Evolutionary conservation across 1,140 invertebrate genomes (phyloP).

Genomic region (Ostrea denselamellosa): DNA sequence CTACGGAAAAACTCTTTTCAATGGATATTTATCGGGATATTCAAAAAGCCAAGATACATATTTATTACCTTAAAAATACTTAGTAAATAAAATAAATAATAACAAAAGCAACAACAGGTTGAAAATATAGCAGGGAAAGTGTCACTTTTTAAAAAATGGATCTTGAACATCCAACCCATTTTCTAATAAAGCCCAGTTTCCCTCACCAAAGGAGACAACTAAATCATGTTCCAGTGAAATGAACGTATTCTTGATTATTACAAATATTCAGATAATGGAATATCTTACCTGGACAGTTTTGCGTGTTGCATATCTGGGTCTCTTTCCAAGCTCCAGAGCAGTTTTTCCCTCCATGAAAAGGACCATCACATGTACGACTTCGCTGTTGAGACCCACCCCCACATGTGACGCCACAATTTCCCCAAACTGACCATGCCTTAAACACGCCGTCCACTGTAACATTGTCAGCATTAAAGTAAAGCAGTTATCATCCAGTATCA

Average conservation of each 20-base stretch:
- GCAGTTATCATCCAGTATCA: no score
- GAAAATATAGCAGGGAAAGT: no score
- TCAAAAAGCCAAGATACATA: no score
- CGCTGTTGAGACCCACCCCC: slow-evolving; percentile 88
- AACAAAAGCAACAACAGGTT: no score
- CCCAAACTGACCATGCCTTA: slow-evolving; percentile 86
- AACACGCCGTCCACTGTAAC: slow-evolving; percentile 72
- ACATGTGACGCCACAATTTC: slow-evolving; percentile 92
- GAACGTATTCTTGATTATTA: neutral
- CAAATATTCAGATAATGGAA: neutral
- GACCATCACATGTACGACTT: slow-evolving; percentile 60
- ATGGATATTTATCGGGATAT: no score
- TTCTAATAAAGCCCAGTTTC: no score
- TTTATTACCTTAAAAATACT: no score
- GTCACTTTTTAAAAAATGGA: no score
- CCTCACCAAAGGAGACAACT: no score
- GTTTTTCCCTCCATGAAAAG: slow-evolving; percentile 63
- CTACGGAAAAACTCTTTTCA: neutral
- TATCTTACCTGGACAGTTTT: slow-evolving; percentile 69
- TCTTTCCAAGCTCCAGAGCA: slow-evolving; percentile 64
- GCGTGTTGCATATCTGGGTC: slow-evolving; percentile 56
- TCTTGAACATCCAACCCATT: no score
- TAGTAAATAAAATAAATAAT: no score
- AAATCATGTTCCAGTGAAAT: no score
- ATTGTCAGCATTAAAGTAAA: slow-evolving; percentile 12